Percentiles rank a stretch among this genome's conserved stretches.
Conservation (phyloP, 2,113 vertebrate genomes). For the Pogonocichla stellata region DNA sequence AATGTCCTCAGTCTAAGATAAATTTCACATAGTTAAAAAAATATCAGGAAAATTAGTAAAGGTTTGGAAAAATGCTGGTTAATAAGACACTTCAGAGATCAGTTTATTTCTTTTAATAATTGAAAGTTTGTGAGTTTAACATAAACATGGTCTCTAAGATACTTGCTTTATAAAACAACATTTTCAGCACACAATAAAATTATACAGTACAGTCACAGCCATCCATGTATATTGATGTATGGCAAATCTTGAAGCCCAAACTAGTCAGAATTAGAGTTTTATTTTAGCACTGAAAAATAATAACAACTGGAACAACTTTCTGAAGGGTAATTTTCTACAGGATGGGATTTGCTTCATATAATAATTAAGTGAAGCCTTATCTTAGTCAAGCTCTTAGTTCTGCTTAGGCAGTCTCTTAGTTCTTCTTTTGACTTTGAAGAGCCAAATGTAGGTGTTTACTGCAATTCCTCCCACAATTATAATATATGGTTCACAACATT, state of each 20-base stretch:
- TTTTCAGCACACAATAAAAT: background rate
- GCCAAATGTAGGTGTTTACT: background rate
- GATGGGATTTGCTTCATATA: background rate
- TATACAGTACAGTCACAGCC: background rate
- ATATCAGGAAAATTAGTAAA: background rate
- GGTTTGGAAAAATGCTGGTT: background rate
- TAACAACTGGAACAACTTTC: background rate
- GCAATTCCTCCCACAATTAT: background rate
- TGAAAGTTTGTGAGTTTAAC: background rate
- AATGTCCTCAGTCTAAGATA: background rate
- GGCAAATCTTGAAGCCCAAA: background rate
- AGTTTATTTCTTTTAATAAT: background rate
- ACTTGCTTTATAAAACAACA: background rate
- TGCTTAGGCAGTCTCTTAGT: background rate
- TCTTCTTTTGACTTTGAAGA: background rate
- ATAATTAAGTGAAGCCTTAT: background rate
- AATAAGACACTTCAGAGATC: background rate
- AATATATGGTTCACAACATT: background rate
- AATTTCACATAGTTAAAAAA: background rate
- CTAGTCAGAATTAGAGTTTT: background rate
- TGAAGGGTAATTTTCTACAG: background rate
- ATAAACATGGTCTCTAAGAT: background rate
- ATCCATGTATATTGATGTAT: background rate
- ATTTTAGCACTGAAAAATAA: background rate
- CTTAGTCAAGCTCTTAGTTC: background rate